Percentiles rank a stretch among this genome's conserved stretches.
Conservation (phyloP, 2,113 vertebrate genomes). For the Ardeotis arabs region DNA sequence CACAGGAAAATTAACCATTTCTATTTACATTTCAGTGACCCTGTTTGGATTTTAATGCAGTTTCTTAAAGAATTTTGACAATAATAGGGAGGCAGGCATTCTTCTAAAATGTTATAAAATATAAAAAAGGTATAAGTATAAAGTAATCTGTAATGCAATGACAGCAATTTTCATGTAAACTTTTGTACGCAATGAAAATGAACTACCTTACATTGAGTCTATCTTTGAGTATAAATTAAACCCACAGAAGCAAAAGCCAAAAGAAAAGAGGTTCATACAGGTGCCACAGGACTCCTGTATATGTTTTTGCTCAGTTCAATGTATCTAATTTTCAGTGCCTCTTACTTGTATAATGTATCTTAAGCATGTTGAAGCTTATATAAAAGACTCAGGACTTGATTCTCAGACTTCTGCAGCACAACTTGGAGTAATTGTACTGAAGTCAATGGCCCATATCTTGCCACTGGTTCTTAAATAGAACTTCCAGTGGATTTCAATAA, state of each 20-base stretch:
- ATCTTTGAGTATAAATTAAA: neutral
- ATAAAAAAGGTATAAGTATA: neutral
- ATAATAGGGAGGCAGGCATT: neutral
- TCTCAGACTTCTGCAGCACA: neutral
- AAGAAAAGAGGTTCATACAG: neutral
- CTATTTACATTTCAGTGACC: neutral
- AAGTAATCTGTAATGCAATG: neutral
- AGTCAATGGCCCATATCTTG: conserved; percentile 48
- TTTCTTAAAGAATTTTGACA: neutral
- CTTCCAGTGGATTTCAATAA: conserved; percentile 41
- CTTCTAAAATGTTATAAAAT: neutral
- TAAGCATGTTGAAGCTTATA: neutral
- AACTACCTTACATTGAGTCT: neutral
- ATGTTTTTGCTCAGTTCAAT: neutral
- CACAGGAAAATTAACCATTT: neutral
- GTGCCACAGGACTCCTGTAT: neutral
- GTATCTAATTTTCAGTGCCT: neutral
- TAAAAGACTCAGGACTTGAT: neutral
- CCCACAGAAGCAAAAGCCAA: neutral
- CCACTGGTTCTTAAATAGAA: conserved; percentile 48
- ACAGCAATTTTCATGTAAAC: neutral
- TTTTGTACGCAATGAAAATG: neutral
- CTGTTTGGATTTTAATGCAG: neutral
- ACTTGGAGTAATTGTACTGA: conserved; percentile 31
- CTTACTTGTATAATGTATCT: neutral